Conservation (phyloP, 2,113 vertebrate species). For the Progne subis region DNA sequence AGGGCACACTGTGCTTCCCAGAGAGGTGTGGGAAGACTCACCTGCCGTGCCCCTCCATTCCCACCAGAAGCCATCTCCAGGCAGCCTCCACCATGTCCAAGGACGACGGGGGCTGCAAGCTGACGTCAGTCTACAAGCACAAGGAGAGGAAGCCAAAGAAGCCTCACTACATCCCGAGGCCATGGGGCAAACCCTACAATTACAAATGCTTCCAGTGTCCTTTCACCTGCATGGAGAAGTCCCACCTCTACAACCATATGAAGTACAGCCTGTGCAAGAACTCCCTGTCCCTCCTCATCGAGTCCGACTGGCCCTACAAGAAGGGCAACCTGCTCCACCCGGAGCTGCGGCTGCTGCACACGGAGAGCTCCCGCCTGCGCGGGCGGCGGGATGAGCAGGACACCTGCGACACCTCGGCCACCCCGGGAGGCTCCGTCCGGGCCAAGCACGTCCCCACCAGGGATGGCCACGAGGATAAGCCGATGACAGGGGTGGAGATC, state of each 20-base stretch:
- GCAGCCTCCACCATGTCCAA: conserved; percentile 83
- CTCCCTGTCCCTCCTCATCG: conserved; percentile 92
- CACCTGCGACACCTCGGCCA: background rate
- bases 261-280: conserved; percentile 99
- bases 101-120: conserved; percentile 81
- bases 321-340: conserved; percentile 84
- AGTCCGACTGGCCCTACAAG: conserved; percentile 93
- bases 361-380: conserved; percentile 31
- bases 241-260: conserved; percentile 99
- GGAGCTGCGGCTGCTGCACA: conserved; percentile 81
- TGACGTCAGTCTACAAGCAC: conserved; percentile 83
- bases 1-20: background rate
- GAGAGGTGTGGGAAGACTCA: background rate
- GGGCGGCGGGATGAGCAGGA: conserved; percentile 62
- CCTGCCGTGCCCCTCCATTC: rapidly evolving
- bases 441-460: background rate
- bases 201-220: conserved; percentile 99
- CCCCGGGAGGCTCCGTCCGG: rapidly evolving
- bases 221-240: conserved; percentile 99
- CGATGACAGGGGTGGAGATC: background rate
- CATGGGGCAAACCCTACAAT: conserved; percentile 98
- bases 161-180: conserved; percentile 95
- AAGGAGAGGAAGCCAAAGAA: conserved; percentile 97
- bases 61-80: background rate
- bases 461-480: background rate